These are phyloP conservation scores for Ahaetulla prasina DNA, from an alignment of 2,113 vertebrate species.

Conservation along the genomic window DNA sequence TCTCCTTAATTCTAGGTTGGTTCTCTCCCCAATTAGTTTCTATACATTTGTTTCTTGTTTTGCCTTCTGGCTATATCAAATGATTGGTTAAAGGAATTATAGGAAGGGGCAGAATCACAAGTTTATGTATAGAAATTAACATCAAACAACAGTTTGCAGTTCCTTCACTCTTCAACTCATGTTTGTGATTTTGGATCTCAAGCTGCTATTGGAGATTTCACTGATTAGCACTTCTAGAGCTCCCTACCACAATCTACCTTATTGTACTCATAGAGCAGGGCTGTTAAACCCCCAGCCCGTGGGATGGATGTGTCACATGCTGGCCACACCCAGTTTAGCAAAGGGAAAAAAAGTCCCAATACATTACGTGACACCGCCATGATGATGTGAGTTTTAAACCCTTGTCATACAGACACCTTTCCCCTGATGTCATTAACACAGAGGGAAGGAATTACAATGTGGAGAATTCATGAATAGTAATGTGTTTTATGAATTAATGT, in stretches of 20 bases:
- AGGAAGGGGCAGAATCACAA: background rate
- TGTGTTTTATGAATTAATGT: background rate
- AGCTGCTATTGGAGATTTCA: background rate
- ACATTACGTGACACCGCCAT: accelerated
- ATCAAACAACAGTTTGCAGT: background rate
- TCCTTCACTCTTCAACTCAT: background rate
- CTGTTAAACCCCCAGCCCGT: no score
- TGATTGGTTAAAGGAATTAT: background rate
- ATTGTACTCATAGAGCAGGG: background rate
- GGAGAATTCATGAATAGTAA: background rate
- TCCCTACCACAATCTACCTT: background rate
- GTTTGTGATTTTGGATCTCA: background rate
- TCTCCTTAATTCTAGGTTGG: background rate
- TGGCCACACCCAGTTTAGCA: no score
- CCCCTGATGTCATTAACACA: background rate
- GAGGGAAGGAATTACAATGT: background rate
- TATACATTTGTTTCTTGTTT: background rate
- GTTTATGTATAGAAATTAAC: background rate
- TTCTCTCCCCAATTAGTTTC: background rate
- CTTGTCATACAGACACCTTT: background rate
- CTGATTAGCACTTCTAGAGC: background rate
- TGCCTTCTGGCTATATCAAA: background rate
- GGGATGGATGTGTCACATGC: no score
- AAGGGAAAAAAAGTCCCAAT: no score
- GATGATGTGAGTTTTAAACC: no score